Percentiles rank a stretch among this genome's conserved stretches.
phyloP scores from a whole-genome alignment of 2,797 vertebrate genomes.

The Lutjanus argentimaculatus region DNA sequence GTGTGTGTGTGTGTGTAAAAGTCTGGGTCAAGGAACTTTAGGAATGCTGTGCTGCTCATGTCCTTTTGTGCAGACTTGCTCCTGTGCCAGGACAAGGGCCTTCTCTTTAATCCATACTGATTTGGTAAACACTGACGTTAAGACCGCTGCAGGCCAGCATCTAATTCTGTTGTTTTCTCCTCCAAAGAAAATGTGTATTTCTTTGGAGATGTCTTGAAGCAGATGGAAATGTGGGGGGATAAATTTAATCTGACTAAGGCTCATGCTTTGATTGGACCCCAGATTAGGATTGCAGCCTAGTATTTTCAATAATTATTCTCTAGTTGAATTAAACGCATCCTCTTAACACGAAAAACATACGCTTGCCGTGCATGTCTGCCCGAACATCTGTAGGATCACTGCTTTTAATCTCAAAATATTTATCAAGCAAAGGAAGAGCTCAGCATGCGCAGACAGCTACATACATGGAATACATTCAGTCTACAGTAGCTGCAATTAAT shows the following conservation, averaged over 20 bases:
- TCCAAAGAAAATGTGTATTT: constrained; percentile 84
- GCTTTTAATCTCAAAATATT: constrained; percentile 81
- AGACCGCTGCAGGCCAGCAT: constrained; percentile 53
- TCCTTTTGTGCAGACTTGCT: constrained; percentile 65
- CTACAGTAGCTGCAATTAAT: constrained; percentile 27
- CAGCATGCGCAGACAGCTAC: constrained; percentile 14
- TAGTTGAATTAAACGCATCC: constrained; percentile 86
- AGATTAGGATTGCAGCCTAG: constrained; percentile 85
- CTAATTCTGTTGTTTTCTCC: constrained; percentile 80
- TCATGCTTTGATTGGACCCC: constrained; percentile 84
- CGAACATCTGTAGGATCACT: constrained; percentile 79
- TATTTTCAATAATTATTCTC: constrained; percentile 87
- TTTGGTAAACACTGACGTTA: constrained; percentile 76
- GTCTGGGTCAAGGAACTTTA: constrained; percentile 75
- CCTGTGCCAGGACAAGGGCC: constrained; percentile 63
- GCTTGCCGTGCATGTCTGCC: constrained; percentile 70
- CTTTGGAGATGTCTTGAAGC: constrained; percentile 81
- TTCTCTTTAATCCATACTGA: constrained; percentile 73
- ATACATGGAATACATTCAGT: constrained; percentile 24
- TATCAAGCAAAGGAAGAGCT: constrained; percentile 59
- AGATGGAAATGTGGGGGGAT: constrained; percentile 84
- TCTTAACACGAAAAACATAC: constrained; percentile 86
- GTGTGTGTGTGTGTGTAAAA: constrained; percentile 25
- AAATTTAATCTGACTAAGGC: constrained; percentile 87
- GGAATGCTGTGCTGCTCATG: constrained; percentile 70